Conservation (phyloP, 2,113 vertebrate genomes). For the Cyanoderma ruficeps region DNA sequence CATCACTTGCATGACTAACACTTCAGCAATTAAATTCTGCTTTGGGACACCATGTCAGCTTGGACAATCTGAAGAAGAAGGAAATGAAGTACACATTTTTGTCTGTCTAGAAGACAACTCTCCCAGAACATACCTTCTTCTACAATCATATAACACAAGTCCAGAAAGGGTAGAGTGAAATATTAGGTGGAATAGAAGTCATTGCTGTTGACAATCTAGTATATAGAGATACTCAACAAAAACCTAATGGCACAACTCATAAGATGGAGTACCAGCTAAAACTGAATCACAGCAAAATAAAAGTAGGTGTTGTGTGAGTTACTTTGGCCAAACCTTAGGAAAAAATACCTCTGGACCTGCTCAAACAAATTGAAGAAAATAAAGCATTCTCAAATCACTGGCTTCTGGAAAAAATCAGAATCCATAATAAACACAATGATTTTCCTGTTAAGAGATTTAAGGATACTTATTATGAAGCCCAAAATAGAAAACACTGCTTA, state of each 20-base stretch:
- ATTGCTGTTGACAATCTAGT: not conserved
- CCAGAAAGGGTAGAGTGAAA: not conserved
- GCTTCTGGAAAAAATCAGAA: not conserved
- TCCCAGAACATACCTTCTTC: not conserved
- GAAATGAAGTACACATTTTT: not conserved
- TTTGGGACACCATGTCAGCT: not conserved
- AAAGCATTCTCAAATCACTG: not conserved
- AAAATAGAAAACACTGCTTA: not conserved
- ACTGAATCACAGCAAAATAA: constrained; percentile 13
- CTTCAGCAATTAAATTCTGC: not conserved
- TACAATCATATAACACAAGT: not conserved
- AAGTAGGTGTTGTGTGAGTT: not conserved
- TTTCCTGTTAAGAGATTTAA: not conserved
- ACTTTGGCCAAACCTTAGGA: not conserved
- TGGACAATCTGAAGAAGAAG: not conserved
- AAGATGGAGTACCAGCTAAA: constrained; percentile 31
- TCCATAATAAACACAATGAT: not conserved
- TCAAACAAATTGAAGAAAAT: not conserved
- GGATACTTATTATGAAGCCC: not conserved
- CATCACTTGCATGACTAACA: not conserved
- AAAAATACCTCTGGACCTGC: not conserved
- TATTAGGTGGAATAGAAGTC: not conserved
- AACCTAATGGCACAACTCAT: not conserved
- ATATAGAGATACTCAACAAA: not conserved
- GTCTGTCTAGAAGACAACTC: not conserved